Base-by-base conservation (phyloP, 2,888 invertebrate species). In the Heliothis peltigera region DNA sequence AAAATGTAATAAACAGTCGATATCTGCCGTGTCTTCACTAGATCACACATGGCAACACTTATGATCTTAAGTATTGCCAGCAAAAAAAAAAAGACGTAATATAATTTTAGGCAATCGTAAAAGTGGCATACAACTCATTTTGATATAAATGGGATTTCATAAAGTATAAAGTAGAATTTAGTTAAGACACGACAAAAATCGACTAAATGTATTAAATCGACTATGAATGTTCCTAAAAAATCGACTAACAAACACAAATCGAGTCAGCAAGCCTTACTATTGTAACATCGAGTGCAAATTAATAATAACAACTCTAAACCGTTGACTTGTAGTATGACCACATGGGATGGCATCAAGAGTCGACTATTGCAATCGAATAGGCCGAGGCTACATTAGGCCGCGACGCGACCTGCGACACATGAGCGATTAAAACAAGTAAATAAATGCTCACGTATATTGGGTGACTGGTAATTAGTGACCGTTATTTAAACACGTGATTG, bases 171-270 rank as follows among this genome's bases (percentile, higher is more conserved):
- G 5, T 8, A 1, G 42, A 8, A 1, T 18, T 21, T 15, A 51
- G 17, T 19, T 19, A 53, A 46, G 47, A 60, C 70, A 44, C 59
- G 44, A 18, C 61, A 28, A 1, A 8, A 60, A 57, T 18, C 43
- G 43, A 57, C 70, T 21, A 60, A 17, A 15, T 39, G 21, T 55
- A 57, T 52, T 71, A 59, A 68, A 7, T 75, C n/a, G 56, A 70
- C 70, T 76, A 76, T 62, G 66, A 75, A 77, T 66, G 47, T 28
- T 62, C 70, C 28, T 56, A 71, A 70, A 8, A n/a, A 25, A 19
- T 35, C 64, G 64, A 64, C 75, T 64, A 56, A 17, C 17, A 22
- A 62, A 55, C 39, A 22, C 21, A 12, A 68, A 65, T 69, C 65
- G 68, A 62, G 57, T 58, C 49, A 75, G 64, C 58, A 72, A 75